Conservation (phyloP, 2,888 invertebrate genomes). For the Luperina nickerlii region DNA sequence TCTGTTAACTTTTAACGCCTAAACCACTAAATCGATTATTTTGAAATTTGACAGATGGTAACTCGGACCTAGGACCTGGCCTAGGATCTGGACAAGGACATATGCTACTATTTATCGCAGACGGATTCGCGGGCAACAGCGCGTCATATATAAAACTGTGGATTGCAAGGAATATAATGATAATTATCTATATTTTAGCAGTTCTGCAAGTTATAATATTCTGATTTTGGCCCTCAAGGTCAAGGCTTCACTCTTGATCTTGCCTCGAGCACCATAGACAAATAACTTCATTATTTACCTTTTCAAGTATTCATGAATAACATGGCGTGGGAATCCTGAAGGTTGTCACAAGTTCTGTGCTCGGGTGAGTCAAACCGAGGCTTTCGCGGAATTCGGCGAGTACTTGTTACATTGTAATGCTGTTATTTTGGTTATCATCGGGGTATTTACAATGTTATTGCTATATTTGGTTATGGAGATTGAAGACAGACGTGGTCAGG, state of each 20-base stretch:
- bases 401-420: constrained; percentile 35
- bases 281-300: constrained; percentile 18
- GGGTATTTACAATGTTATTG: constrained; percentile 33
- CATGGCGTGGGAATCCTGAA: constrained; percentile 49
- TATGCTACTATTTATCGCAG: neutral
- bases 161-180: neutral
- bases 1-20: no score
- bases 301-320: constrained; percentile 19
- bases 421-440: constrained; percentile 46
- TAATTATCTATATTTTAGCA: neutral
- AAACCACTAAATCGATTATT: no score
- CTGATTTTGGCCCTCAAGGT: neutral
- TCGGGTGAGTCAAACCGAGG: constrained; percentile 48
- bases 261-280: constrained; percentile 20
- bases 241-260: constrained; percentile 21
- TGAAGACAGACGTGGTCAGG: constrained; percentile 21
- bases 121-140: neutral
- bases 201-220: neutral
- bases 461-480: constrained; percentile 44
- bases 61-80: neutral
- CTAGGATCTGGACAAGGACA: neutral
- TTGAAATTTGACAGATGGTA: neutral
- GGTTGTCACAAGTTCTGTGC: constrained; percentile 47
- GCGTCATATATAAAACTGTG: neutral
- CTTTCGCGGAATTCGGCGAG: constrained; percentile 43